phyloP scores from a whole-genome alignment of 1,140 invertebrate species.

The Drosophila pachea region DNA sequence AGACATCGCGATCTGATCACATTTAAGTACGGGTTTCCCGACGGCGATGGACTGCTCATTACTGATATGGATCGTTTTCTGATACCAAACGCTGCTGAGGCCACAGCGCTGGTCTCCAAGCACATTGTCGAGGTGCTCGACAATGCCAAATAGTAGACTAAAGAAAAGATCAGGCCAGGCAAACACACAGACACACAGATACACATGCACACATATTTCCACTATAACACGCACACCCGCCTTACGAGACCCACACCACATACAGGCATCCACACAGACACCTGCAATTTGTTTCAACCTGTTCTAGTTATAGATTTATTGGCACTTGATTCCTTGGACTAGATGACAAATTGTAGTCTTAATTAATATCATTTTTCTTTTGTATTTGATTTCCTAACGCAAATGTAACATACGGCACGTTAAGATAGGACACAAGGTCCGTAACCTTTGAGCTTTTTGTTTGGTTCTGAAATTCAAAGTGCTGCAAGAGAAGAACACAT shows the following conservation, averaged over 20 bases:
- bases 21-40: constrained; percentile 84
- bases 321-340: constrained; percentile 63
- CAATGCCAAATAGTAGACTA: constrained; percentile 53
- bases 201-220: background rate
- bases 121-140: constrained; percentile 80
- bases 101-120: constrained; percentile 83
- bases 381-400: constrained; percentile 23
- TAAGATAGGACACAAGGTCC: background rate
- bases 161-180: background rate
- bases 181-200: constrained; percentile 18
- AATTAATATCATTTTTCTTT: background rate
- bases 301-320: constrained; percentile 42
- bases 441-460: constrained; percentile 8
- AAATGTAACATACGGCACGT: constrained; percentile 58
- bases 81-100: constrained; percentile 94
- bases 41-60: constrained; percentile 73
- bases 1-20: constrained; percentile 96
- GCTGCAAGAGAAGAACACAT: constrained; percentile 23
- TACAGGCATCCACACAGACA: constrained; percentile 15
- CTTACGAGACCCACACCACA: background rate
- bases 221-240: constrained; percentile 2
- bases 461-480: constrained; percentile 47
- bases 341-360: constrained; percentile 41
- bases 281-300: constrained; percentile 46
- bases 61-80: constrained; percentile 95